A percentile compares a stretch with the other conserved stretches of the same genome.
Evolutionary conservation across 2,113 vertebrate species (phyloP).

Genomic region (Datnioides undecimradiatus): DNA sequence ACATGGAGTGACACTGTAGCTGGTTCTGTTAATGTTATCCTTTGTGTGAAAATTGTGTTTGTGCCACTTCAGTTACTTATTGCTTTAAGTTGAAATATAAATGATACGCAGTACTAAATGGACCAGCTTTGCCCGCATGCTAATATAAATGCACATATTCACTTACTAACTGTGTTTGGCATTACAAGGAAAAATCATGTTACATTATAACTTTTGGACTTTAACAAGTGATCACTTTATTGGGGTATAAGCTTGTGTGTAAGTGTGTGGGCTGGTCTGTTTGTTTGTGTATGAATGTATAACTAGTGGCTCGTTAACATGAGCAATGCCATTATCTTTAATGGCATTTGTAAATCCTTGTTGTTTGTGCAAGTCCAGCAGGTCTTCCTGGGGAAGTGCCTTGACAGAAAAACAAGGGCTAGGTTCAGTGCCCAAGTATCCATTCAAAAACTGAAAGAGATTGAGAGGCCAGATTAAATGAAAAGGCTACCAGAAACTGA

Average conservation of each 20-base stretch:
- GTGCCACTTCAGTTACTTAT: background rate
- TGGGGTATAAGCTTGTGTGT: constrained; percentile 15
- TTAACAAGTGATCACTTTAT: constrained; percentile 9
- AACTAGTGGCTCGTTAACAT: constrained; percentile 46
- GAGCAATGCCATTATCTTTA: constrained; percentile 53
- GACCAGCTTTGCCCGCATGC: background rate
- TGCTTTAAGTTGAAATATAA: background rate
- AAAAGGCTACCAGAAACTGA: background rate
- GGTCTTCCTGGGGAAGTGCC: constrained; percentile 21
- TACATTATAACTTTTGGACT: background rate
- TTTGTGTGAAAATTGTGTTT: background rate
- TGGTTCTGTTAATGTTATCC: background rate
- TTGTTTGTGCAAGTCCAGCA: constrained; percentile 61
- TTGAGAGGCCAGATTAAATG: constrained; percentile 9
- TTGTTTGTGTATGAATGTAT: constrained; percentile 24
- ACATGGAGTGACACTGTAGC: constrained; percentile 1
- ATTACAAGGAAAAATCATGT: background rate
- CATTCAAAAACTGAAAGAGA: constrained; percentile 55
- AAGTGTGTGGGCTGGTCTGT: background rate
- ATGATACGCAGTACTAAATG: background rate
- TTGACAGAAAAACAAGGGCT: constrained; percentile 18
- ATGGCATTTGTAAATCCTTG: constrained; percentile 47
- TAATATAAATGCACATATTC: background rate
- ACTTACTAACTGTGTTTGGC: background rate
- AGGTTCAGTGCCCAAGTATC: constrained; percentile 38